Conservation (phyloP, 2,888 invertebrate species). For the Drosophila nr. perissopoda region DNA sequence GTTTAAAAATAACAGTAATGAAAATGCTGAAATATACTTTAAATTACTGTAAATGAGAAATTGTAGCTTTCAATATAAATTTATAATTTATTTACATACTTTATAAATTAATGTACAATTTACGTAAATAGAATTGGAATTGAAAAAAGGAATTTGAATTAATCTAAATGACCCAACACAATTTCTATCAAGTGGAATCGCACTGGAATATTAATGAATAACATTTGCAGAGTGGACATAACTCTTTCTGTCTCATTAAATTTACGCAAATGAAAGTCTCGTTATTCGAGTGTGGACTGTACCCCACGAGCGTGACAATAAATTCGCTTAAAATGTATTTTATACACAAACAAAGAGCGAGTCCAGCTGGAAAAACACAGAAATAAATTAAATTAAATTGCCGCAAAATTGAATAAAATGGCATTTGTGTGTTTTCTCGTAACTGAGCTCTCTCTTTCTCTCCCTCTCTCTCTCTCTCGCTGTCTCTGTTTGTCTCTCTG, state of each 20-base stretch:
- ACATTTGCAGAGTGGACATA: neutral
- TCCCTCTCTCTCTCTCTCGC: neutral
- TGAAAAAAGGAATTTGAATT: neutral
- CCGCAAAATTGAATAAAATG: conserved; percentile 75
- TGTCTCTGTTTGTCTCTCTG: neutral
- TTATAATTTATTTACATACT: too few species aligned
- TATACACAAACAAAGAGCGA: conserved; percentile 5
- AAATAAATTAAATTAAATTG: conserved; percentile 76
- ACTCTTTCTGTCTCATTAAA: neutral
- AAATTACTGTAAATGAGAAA: too few species aligned
- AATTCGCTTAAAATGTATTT: conserved; percentile 39
- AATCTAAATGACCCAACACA: neutral
- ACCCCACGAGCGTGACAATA: conserved; percentile 38
- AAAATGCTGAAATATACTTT: neutral
- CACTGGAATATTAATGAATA: neutral
- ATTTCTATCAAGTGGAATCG: neutral
- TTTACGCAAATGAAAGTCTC: neutral
- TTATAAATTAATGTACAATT: neutral
- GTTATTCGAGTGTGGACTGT: neutral
- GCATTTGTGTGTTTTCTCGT: conserved; percentile 18
- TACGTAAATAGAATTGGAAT: neutral
- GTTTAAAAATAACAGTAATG: neutral
- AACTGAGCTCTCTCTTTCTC: conserved; percentile 50
- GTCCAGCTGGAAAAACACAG: conserved; percentile 30
- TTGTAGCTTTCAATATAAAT: too few species aligned